Evolutionary conservation across 2,113 vertebrate species (phyloP).

Genomic region (Todiramphus saurophagus): DNA sequence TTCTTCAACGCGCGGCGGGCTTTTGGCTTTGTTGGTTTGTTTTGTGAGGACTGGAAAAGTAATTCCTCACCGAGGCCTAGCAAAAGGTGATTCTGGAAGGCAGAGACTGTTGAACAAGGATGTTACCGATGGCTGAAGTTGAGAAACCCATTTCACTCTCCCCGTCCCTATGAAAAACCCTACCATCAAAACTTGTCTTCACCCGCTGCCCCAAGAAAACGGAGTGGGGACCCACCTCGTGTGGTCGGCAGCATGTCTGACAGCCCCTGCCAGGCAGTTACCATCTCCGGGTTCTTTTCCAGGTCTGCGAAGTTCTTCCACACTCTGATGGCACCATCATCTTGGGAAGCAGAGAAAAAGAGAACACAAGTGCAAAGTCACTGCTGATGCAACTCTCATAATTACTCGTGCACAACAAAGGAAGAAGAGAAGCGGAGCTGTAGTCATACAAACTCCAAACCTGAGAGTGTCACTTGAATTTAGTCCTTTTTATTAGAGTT

Average conservation of each 20-base stretch:
- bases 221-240: slow-evolving; percentile 81
- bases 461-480: not conserved
- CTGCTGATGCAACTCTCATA: not conserved
- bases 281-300: slow-evolving; percentile 97
- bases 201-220: not conserved
- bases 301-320: slow-evolving; percentile 99
- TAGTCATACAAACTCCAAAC: not conserved
- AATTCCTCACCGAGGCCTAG: not conserved
- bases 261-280: slow-evolving; percentile 98
- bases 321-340: slow-evolving; percentile 92
- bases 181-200: not conserved
- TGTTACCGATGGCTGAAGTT: not conserved
- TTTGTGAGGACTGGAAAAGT: not conserved
- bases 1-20: not conserved
- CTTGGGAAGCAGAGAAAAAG: slow-evolving; percentile 64
- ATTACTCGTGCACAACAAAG: not conserved
- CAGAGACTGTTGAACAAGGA: slow-evolving; percentile 15
- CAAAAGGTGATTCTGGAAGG: not conserved
- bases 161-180: not conserved
- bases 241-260: slow-evolving; percentile 98
- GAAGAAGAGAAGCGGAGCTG: not conserved
- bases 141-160: not conserved
- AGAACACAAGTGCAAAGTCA: not conserved
- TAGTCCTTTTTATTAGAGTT: not conserved
- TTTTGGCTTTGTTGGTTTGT: not conserved